Conservation (phyloP, 2,888 invertebrate genomes). For the Diarsia mendica region DNA sequence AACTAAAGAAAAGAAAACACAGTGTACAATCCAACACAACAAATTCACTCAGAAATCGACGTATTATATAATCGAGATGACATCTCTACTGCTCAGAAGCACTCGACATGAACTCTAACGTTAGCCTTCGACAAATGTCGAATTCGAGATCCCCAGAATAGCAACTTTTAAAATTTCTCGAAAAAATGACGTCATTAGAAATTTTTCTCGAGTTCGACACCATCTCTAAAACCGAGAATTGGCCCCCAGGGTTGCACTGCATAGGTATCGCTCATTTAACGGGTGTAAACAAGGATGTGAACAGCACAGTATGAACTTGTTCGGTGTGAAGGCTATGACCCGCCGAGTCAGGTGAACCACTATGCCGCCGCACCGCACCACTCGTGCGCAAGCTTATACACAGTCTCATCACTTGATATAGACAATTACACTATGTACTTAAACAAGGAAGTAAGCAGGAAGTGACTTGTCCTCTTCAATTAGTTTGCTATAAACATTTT, state of each 20-base stretch:
- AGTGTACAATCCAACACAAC: too few species aligned
- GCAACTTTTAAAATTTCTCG: too few species aligned
- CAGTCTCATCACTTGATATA: slow-evolving; percentile 36
- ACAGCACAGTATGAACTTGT: slow-evolving; percentile 58
- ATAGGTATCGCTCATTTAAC: slow-evolving; percentile 13
- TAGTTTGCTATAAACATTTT: slow-evolving; percentile 18
- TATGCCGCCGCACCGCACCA: neutral
- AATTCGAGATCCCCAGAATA: too few species aligned
- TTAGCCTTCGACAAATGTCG: too few species aligned
- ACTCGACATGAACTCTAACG: too few species aligned
- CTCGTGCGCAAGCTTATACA: neutral
- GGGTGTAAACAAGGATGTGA: slow-evolving; percentile 63
- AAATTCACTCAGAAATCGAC: too few species aligned
- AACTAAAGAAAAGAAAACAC: too few species aligned
- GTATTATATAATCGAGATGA: too few species aligned
- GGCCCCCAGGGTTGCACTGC: slow-evolving; percentile 19
- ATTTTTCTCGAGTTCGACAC: too few species aligned
- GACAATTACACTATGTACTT: slow-evolving; percentile 20
- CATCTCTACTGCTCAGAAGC: too few species aligned
- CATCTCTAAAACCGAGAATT: too few species aligned
- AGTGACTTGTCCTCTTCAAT: slow-evolving; percentile 29
- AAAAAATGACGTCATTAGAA: too few species aligned
- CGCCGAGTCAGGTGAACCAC: slow-evolving; percentile 32
- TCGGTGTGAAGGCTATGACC: slow-evolving; percentile 61
- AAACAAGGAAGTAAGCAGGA: slow-evolving; percentile 48